Conservation (phyloP, 1,140 invertebrate genomes). For the Drosophila sucinea region DNA sequence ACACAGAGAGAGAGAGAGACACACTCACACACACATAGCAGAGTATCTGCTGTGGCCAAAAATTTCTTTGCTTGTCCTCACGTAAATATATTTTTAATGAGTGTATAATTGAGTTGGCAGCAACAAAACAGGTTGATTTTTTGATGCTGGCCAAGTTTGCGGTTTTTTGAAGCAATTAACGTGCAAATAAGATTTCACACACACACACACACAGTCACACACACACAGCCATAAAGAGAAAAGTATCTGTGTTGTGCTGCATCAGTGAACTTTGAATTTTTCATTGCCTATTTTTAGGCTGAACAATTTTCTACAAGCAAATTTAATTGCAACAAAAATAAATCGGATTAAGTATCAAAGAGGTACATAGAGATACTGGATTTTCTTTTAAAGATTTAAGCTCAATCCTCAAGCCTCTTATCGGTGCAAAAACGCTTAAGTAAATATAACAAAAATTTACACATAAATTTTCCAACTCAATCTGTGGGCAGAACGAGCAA, state of each 20-base stretch:
- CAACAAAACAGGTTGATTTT: slow-evolving; percentile 33
- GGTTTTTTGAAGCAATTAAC: slow-evolving; percentile 48
- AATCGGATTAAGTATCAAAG: slow-evolving; percentile 3
- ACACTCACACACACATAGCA: background rate
- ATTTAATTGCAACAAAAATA: background rate
- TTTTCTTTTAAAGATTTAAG: background rate
- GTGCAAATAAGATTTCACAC: slow-evolving; percentile 42
- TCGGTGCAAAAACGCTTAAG: background rate
- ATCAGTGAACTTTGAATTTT: slow-evolving; percentile 6
- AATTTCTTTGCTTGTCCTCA: slow-evolving; percentile 37
- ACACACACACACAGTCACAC: slow-evolving; percentile 22
- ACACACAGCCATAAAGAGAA: background rate
- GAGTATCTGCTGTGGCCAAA: slow-evolving; percentile 35
- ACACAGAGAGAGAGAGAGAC: no score
- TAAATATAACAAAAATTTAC: background rate
- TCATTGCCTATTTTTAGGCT: slow-evolving; percentile 34
- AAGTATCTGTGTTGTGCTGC: slow-evolving; percentile 6
- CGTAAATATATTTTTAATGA: slow-evolving; percentile 60
- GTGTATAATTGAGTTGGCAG: slow-evolving; percentile 59
- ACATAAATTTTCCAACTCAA: slow-evolving; percentile 6
- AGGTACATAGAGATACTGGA: background rate
- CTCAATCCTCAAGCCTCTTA: background rate
- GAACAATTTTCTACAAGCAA: slow-evolving; percentile 13
- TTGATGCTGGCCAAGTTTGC: slow-evolving; percentile 6
- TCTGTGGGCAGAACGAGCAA: background rate